Evolutionary conservation across 2,888 invertebrate species (phyloP).

Genomic region (Clistopyga incitator): DNA sequence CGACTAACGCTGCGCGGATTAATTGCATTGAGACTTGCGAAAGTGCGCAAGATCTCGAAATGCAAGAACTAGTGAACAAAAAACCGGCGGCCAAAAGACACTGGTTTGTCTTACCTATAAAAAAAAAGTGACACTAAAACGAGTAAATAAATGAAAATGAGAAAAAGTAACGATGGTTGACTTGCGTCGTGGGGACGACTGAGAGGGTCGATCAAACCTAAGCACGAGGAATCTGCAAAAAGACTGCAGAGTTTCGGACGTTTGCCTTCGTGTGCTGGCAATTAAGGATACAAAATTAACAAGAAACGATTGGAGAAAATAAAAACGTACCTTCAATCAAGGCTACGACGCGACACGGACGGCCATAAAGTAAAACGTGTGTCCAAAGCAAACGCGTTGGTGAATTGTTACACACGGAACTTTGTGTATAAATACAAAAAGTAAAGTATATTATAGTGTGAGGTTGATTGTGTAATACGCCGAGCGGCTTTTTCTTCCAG

Average conservation of each 20-base stretch:
- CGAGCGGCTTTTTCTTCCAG: constrained; percentile 74
- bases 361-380: constrained; percentile 54
- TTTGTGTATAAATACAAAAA: constrained; percentile 62
- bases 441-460: constrained; percentile 72
- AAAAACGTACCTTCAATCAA: constrained; percentile 42
- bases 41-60: constrained; percentile 24
- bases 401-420: constrained; percentile 49
- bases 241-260: constrained; percentile 39
- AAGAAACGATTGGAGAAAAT: constrained; percentile 4
- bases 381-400: constrained; percentile 30
- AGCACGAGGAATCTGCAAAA: constrained; percentile 1
- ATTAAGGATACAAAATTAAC: constrained; percentile 8
- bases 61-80: constrained; percentile 4
- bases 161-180: background rate
- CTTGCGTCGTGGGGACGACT: background rate
- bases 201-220: constrained; percentile 11
- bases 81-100: constrained; percentile 48
- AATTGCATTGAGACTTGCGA: constrained; percentile 21
- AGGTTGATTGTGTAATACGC: constrained; percentile 71
- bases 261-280: constrained; percentile 54
- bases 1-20: background rate
- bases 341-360: constrained; percentile 35
- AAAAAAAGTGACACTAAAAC: constrained; percentile 38
- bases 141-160: constrained; percentile 22
- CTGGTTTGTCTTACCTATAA: constrained; percentile 58